These are phyloP conservation scores for Dendrolimus pini DNA, from an alignment of 2,888 invertebrate species.

Conservation along the genomic window DNA sequence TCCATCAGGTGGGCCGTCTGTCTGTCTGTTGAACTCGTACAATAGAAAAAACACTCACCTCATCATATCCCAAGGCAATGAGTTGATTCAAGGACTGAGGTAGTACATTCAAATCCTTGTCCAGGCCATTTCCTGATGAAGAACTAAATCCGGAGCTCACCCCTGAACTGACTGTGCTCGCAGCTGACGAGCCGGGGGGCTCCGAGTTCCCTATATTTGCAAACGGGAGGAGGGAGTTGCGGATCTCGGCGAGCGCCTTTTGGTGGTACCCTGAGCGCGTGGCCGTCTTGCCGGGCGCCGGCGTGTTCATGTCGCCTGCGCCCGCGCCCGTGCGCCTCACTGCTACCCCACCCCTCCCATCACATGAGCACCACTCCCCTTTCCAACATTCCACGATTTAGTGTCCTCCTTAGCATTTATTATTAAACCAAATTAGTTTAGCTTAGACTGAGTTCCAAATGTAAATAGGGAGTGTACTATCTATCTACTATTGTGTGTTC, in stretches of 20 bases:
- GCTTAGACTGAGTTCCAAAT: background rate
- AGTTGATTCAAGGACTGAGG: conserved; percentile 81
- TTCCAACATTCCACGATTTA: conserved; percentile 40
- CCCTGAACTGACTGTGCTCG: conserved; percentile 81
- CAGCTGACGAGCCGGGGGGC: conserved; percentile 83
- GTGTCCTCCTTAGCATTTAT: conserved; percentile 34
- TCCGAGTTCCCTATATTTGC: conserved; percentile 80
- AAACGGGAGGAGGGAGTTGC: conserved; percentile 88
- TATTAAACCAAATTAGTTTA: background rate
- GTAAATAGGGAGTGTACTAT: background rate
- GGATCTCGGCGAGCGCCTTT: conserved; percentile 91
- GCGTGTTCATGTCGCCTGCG: conserved; percentile 79
- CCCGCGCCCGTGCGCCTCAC: conserved; percentile 73
- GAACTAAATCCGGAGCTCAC: conserved; percentile 79
- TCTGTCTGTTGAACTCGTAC: no score
- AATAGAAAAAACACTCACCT: conserved; percentile 65
- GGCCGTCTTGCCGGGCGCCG: conserved; percentile 79
- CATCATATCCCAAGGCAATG: conserved; percentile 84
- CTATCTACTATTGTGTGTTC: background rate
- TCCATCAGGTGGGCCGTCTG: no score
- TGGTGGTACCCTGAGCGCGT: conserved; percentile 89
- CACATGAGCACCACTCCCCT: conserved; percentile 53
- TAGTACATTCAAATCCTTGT: conserved; percentile 80
- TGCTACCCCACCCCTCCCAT: conserved; percentile 71
- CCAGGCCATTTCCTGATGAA: conserved; percentile 73